Percentiles rank a stretch among this genome's conserved stretches.
phyloP scores from a whole-genome alignment of 2,888 invertebrate genomes.

The Nesidiocoris tenuis region DNA sequence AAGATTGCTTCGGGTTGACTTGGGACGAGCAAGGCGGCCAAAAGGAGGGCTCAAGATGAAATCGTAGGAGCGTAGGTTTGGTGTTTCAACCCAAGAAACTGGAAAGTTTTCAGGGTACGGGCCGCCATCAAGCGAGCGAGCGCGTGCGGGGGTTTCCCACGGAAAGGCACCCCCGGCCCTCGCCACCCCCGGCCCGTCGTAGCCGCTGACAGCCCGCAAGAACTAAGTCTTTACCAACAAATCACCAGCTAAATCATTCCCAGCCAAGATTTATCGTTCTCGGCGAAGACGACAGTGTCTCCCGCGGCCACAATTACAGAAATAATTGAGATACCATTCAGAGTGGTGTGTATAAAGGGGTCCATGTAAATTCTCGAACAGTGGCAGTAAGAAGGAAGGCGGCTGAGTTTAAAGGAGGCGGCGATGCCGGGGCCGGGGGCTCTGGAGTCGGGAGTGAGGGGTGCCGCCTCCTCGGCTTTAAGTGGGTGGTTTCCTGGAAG shows the following conservation, averaged over 20 bases:
- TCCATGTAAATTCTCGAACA: constrained; percentile 47
- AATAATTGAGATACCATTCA: constrained; percentile 48
- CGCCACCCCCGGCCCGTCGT: background rate
- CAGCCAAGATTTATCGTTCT: constrained; percentile 46
- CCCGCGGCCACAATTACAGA: constrained; percentile 47
- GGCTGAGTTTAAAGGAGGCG: constrained; percentile 29
- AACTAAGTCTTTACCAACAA: constrained; percentile 41
- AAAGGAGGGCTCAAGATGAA: constrained; percentile 10
- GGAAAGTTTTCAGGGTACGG: constrained; percentile 22
- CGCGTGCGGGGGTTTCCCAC: background rate
- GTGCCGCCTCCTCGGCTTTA: constrained; percentile 39
- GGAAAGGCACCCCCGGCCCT: background rate
- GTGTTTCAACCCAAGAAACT: constrained; percentile 20
- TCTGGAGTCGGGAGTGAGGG: constrained; percentile 17
- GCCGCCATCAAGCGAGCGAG: background rate
- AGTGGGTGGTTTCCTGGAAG: constrained; percentile 49
- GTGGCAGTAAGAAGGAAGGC: constrained; percentile 18
- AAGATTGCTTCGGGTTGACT: no score
- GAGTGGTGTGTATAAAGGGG: constrained; percentile 47
- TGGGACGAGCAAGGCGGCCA: no score
- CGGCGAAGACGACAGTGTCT: constrained; percentile 42
- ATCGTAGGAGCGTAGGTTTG: background rate
- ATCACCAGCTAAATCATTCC: constrained; percentile 43
- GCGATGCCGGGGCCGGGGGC: constrained; percentile 19
- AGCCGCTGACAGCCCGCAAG: constrained; percentile 33